Conservation (phyloP, 2,113 vertebrate species). For the Psephotus haematonotus region DNA sequence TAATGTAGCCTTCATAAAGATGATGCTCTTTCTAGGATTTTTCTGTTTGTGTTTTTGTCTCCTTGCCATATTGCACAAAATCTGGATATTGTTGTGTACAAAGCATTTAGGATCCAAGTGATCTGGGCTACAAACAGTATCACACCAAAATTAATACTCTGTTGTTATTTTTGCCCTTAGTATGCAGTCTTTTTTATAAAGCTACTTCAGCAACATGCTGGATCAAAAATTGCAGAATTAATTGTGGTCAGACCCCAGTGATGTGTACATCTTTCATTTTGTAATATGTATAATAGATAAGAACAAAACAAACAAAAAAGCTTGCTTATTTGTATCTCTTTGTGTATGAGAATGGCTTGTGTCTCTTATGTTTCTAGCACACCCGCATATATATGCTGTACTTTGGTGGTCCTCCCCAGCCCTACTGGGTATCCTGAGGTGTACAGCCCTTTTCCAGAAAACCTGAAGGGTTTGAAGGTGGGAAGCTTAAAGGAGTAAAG, state of each 20-base stretch:
- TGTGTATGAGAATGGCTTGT: neutral
- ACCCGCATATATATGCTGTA: neutral
- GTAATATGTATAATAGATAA: neutral
- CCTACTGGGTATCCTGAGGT: neutral
- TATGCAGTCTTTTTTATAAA: constrained; percentile 55
- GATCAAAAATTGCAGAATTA: constrained; percentile 57
- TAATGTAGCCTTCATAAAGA: neutral
- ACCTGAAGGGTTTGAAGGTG: neutral
- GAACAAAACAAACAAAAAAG: neutral
- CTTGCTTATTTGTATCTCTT: constrained; percentile 34
- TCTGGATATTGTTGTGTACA: constrained; percentile 6
- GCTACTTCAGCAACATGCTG: constrained; percentile 29
- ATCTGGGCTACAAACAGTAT: constrained; percentile 27
- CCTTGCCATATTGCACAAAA: constrained; percentile 24
- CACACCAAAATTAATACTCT: constrained; percentile 41
- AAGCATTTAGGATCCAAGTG: constrained; percentile 19
- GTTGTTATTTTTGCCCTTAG: constrained; percentile 49
- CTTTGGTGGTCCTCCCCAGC: neutral
- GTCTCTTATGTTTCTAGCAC: neutral
- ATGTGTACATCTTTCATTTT: constrained; percentile 50
- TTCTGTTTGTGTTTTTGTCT: constrained; percentile 20
- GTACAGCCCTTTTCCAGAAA: neutral
- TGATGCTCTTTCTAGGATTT: constrained; percentile 15
- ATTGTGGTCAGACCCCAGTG: constrained; percentile 49
- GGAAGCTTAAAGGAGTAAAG: neutral